These are phyloP conservation scores for Zaprionus bogoriensis DNA, from an alignment of 2,888 invertebrate species.

Conservation along the genomic window DNA sequence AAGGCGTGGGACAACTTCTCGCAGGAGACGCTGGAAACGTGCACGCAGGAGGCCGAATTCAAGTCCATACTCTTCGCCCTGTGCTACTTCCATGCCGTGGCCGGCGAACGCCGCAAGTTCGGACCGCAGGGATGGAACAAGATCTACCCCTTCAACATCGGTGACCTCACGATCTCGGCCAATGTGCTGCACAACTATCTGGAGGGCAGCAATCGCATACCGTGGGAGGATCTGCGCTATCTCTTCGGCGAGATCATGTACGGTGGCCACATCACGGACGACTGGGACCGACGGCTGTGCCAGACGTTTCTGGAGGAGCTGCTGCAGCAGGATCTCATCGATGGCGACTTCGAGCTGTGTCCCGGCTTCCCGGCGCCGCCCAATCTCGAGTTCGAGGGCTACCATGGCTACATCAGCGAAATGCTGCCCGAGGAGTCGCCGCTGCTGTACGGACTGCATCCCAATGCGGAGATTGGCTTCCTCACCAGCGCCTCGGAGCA, in stretches of 20 bases:
- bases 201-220: slow-evolving; percentile 93
- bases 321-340: slow-evolving; percentile 93
- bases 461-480: slow-evolving; percentile 97
- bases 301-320: slow-evolving; percentile 93
- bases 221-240: slow-evolving; percentile 97
- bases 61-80: slow-evolving; percentile 94
- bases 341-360: slow-evolving; percentile 92
- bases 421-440: slow-evolving; percentile 94
- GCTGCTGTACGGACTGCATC: slow-evolving; percentile 94
- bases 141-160: slow-evolving; percentile 90
- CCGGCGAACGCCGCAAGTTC: slow-evolving; percentile 95
- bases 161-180: slow-evolving; percentile 95
- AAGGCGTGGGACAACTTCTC: slow-evolving; percentile 96
- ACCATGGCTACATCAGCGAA: slow-evolving; percentile 94
- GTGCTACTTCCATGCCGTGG: slow-evolving; percentile 97
- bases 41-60: slow-evolving; percentile 96
- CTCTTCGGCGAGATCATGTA: slow-evolving; percentile 99
- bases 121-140: slow-evolving; percentile 97
- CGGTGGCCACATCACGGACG: slow-evolving; percentile 98
- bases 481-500: slow-evolving; percentile 93
- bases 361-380: slow-evolving; percentile 94
- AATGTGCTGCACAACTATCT: slow-evolving; percentile 95
- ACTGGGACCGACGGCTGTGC: slow-evolving; percentile 96
- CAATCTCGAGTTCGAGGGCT: slow-evolving; percentile 93
- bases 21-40: slow-evolving; percentile 95